Evolutionary conservation across 2,888 invertebrate genomes (phyloP).

Genomic region (Thymelicus acteon): DNA sequence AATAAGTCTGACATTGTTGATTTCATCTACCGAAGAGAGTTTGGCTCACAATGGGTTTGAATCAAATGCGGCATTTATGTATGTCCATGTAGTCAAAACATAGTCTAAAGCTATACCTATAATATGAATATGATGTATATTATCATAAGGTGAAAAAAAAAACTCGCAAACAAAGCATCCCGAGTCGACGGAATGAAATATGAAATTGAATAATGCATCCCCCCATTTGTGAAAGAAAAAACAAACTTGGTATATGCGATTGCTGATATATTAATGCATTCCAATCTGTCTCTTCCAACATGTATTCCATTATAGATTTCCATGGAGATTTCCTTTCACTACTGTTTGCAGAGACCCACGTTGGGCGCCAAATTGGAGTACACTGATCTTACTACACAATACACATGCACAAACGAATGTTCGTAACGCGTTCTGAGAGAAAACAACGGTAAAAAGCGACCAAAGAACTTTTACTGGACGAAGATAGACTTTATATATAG

Average conservation of each 20-base stretch:
- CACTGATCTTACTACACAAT: not conserved
- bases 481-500: too few species aligned
- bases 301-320: constrained; percentile 17
- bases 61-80: too few species aligned
- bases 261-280: constrained; percentile 12
- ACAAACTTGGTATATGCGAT: not conserved
- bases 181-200: not conserved
- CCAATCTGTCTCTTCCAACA: constrained; percentile 8
- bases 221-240: not conserved
- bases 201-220: not conserved
- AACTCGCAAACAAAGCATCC: not conserved
- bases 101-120: not conserved
- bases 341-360: constrained; percentile 3
- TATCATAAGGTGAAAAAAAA: not conserved
- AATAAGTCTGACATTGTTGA: not conserved
- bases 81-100: too few species aligned
- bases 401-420: constrained; percentile 6
- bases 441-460: not conserved
- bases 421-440: not conserved
- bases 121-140: not conserved
- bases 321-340: constrained; percentile 17
- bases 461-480: not conserved
- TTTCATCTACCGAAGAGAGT: too few species aligned
- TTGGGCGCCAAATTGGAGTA: constrained; percentile 14
- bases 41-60: too few species aligned